phyloP scores from a whole-genome alignment of 2,888 invertebrate species.

The Dasypolia templi region DNA sequence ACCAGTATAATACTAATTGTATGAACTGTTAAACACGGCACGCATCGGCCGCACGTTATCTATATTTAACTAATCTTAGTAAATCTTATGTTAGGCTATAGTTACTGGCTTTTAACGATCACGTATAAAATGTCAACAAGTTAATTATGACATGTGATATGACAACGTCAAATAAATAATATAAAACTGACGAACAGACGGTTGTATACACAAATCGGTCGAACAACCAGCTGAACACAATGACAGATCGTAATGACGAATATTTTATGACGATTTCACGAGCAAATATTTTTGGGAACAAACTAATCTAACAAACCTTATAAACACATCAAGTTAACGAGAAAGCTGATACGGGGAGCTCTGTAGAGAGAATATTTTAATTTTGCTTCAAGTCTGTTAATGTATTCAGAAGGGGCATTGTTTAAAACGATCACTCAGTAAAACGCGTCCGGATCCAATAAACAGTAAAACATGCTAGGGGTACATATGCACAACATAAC shows the following conservation, averaged over 20 bases:
- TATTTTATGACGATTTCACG: constrained; percentile 55
- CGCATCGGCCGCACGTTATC: constrained; percentile 21
- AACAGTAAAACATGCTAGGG: constrained; percentile 68
- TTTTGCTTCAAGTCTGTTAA: constrained; percentile 56
- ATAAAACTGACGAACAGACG: constrained; percentile 40
- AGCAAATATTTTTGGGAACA: constrained; percentile 46
- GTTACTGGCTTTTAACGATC: constrained; percentile 46
- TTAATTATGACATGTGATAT: constrained; percentile 56
- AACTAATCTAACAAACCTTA: constrained; percentile 45
- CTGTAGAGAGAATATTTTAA: constrained; percentile 40
- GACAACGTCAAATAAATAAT: constrained; percentile 44
- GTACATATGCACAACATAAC: constrained; percentile 83
- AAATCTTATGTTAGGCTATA: constrained; percentile 30
- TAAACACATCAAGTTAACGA: constrained; percentile 55
- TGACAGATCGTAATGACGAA: constrained; percentile 53
- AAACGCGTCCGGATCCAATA: constrained; percentile 77
- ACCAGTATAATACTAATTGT: constrained; percentile 48
- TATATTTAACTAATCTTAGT: constrained; percentile 45
- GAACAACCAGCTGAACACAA: constrained; percentile 46
- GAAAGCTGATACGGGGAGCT: constrained; percentile 24
- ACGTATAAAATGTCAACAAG: constrained; percentile 51
- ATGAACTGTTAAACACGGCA: constrained; percentile 29
- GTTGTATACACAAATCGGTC: constrained; percentile 43
- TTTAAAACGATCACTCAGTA: constrained; percentile 71
- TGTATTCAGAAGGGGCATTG: constrained; percentile 58